These are phyloP conservation scores for Vollenhovia emeryi DNA, from an alignment of 1,140 invertebrate species.

Conservation along the genomic window DNA sequence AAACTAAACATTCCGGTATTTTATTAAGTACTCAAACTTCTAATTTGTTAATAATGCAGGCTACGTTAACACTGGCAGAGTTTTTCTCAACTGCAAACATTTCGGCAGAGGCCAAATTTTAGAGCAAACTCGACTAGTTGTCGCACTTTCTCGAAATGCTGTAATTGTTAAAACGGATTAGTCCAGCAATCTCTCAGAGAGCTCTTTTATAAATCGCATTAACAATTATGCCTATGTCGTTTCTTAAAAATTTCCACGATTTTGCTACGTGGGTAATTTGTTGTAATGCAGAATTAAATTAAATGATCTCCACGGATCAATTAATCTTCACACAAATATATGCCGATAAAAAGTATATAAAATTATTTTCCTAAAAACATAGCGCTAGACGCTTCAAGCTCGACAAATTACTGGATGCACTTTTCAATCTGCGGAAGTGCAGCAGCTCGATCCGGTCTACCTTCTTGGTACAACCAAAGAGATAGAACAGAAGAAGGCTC, in stretches of 20 bases:
- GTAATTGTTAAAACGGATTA: not conserved
- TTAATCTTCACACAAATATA: not conserved
- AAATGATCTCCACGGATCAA: not conserved
- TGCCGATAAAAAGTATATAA: not conserved
- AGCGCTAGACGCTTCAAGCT: not conserved
- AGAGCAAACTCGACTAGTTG: not conserved
- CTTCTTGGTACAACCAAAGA: conserved; percentile 26
- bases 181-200: not conserved
- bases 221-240: not conserved
- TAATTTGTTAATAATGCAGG: not conserved
- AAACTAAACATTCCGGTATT: not conserved
- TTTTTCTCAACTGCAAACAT: not conserved
- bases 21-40: not conserved
- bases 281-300: not conserved
- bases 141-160: not conserved
- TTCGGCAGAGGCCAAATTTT: not conserved
- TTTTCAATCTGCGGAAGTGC: conserved; percentile 68
- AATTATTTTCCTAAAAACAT: conserved; percentile 15
- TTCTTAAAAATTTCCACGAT: not conserved
- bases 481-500: conserved; percentile 52
- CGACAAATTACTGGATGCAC: conserved; percentile 48
- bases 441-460: conserved; percentile 24
- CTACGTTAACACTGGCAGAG: not conserved
- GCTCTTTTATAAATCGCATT: not conserved
- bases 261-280: not conserved